Conservation (phyloP, 2,113 vertebrate species). For the Corythornis cristatus region DNA sequence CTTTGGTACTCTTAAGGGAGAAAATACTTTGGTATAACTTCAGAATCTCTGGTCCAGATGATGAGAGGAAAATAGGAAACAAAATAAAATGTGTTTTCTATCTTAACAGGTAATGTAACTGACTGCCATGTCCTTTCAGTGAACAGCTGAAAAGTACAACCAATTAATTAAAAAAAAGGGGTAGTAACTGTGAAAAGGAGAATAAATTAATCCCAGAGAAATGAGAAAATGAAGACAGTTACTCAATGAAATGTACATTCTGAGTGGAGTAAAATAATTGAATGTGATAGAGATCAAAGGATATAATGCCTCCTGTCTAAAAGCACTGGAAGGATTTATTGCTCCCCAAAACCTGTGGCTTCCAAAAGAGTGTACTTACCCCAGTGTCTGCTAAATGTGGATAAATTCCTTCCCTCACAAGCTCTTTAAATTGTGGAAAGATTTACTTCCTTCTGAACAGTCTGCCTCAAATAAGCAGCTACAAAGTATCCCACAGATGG, state of each 20-base stretch:
- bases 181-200: not conserved
- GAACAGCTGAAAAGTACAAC: not conserved
- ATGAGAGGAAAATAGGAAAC: not conserved
- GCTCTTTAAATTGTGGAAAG: conserved; percentile 56
- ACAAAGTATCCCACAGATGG: conserved; percentile 47
- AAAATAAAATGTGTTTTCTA: not conserved
- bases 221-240: conserved; percentile 39
- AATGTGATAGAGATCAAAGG: conserved; percentile 58
- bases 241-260: conserved; percentile 23
- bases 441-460: conserved; percentile 58
- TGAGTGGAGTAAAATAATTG: conserved; percentile 39
- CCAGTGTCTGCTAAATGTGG: conserved; percentile 40
- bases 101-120: not conserved
- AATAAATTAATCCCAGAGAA: conserved; percentile 21
- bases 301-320: conserved; percentile 62
- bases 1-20: not conserved
- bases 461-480: conserved; percentile 22
- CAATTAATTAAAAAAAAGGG: conserved; percentile 33
- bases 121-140: not conserved
- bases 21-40: not conserved
- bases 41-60: not conserved
- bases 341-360: conserved; percentile 36
- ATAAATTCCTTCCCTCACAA: conserved; percentile 52
- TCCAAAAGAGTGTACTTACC: conserved; percentile 68
- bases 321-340: conserved; percentile 62